A percentile compares a stretch with the other conserved stretches of the same genome.
Conservation (phyloP, 2,113 vertebrate genomes). For the Gymnocephalus cernua region DNA sequence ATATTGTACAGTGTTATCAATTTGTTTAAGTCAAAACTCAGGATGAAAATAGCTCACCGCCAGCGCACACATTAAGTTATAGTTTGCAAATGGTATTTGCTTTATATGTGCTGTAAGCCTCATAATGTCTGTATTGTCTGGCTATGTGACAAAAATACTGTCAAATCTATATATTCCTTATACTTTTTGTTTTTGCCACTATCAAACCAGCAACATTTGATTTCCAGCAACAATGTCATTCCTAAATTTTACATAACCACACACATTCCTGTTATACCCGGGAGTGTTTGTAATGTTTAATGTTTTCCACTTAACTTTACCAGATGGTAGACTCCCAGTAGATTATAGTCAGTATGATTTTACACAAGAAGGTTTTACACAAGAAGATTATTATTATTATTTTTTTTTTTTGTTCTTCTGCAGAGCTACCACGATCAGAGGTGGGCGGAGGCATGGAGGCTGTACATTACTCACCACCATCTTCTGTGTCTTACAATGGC, state of each 20-base stretch:
- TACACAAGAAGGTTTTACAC: background rate
- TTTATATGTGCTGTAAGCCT: background rate
- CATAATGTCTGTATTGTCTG: background rate
- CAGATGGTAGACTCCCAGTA: background rate
- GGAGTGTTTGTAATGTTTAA: background rate
- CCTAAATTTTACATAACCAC: background rate
- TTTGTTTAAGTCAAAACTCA: background rate
- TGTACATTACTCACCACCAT: constrained; percentile 83
- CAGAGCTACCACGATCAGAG: constrained; percentile 89
- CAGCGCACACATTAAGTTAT: background rate
- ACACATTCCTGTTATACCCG: background rate
- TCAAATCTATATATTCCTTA: background rate
- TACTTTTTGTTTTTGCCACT: background rate
- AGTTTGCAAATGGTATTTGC: background rate
- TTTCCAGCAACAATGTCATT: background rate
- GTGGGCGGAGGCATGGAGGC: constrained; percentile 74
- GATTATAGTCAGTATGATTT: background rate
- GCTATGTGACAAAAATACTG: background rate
- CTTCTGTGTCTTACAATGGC: constrained; percentile 90
- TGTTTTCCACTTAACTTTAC: background rate
- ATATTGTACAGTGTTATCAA: background rate
- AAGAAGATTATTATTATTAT: background rate
- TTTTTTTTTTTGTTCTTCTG: constrained; percentile 4
- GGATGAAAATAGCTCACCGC: background rate
- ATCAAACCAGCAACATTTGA: background rate